These are phyloP conservation scores for Tupaia tana DNA, from an alignment of 2,113 vertebrate genomes.

Conservation along the genomic window DNA sequence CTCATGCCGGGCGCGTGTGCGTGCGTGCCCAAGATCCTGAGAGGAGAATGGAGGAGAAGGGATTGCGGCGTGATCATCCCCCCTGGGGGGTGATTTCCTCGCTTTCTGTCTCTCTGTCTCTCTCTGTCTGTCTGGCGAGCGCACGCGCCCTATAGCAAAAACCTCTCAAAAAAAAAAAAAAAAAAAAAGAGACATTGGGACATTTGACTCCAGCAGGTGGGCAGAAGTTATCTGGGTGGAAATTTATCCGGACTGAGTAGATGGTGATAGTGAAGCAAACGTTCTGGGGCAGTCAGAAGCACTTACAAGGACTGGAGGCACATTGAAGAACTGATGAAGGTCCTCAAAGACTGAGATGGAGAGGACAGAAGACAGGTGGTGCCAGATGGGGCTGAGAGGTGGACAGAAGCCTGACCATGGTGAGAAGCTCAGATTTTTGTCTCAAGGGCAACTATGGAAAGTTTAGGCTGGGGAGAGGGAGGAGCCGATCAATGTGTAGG, in stretches of 20 bases:
- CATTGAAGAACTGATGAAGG: neutral
- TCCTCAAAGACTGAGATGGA: neutral
- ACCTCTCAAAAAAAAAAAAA: too few species aligned
- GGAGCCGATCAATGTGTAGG: neutral
- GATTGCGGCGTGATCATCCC: too few species aligned
- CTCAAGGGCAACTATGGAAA: neutral
- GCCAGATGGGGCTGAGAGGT: neutral
- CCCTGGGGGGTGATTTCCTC: too few species aligned
- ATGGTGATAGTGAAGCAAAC: neutral
- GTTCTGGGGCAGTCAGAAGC: neutral
- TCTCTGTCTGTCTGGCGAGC: too few species aligned
- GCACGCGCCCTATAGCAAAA: too few species aligned
- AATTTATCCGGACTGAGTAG: neutral
- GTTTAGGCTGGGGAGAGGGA: neutral
- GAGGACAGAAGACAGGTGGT: neutral
- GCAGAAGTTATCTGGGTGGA: neutral
- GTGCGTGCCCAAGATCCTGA: too few species aligned
- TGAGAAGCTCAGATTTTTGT: neutral
- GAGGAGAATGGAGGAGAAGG: too few species aligned
- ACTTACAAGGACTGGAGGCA: neutral
- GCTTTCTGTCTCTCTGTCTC: too few species aligned
- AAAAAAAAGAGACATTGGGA: neutral
- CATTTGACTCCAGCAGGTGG: neutral
- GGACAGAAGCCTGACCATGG: neutral
- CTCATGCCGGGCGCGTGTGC: too few species aligned